These are phyloP conservation scores for Zaprionus vittiger DNA, from an alignment of 1,140 invertebrate species.

Conservation along the genomic window DNA sequence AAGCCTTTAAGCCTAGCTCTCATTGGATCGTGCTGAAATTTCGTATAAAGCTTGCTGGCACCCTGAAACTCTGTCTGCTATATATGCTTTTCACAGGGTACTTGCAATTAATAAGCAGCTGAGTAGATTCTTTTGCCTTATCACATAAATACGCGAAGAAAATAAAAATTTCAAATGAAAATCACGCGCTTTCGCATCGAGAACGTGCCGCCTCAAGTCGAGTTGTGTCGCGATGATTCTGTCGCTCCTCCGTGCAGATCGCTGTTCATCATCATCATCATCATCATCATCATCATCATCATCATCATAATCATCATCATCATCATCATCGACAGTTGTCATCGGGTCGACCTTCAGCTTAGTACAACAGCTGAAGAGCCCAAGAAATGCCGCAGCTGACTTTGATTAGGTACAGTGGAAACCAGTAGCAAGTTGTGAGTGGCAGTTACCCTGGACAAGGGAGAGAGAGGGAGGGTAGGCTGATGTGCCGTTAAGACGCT, in stretches of 20 bases:
- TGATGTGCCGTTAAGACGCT: background rate
- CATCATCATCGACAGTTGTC: background rate
- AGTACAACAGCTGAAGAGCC: background rate
- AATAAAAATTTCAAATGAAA: slow-evolving; percentile 11
- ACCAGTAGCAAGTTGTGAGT: background rate
- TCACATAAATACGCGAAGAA: slow-evolving; percentile 3
- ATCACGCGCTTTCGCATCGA: slow-evolving; percentile 19
- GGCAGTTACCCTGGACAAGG: background rate
- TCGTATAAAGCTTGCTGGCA: no score
- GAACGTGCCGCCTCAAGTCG: background rate
- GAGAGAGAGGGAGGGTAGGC: background rate
- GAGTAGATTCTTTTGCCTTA: slow-evolving; percentile 18
- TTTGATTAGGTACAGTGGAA: background rate
- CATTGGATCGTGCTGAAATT: no score
- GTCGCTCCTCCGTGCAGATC: background rate
- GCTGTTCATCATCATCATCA: background rate
- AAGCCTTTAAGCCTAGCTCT: no score
- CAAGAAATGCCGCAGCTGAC: background rate
- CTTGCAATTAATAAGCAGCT: slow-evolving; percentile 7
- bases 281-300: background rate
- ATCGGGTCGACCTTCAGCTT: slow-evolving; percentile 7
- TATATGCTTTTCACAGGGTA: background rate
- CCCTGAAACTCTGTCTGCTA: background rate
- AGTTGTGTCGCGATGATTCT: background rate
- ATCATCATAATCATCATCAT: background rate